phyloP scores from a whole-genome alignment of 1,140 invertebrate genomes.

The Dufourea novaeangliae region DNA sequence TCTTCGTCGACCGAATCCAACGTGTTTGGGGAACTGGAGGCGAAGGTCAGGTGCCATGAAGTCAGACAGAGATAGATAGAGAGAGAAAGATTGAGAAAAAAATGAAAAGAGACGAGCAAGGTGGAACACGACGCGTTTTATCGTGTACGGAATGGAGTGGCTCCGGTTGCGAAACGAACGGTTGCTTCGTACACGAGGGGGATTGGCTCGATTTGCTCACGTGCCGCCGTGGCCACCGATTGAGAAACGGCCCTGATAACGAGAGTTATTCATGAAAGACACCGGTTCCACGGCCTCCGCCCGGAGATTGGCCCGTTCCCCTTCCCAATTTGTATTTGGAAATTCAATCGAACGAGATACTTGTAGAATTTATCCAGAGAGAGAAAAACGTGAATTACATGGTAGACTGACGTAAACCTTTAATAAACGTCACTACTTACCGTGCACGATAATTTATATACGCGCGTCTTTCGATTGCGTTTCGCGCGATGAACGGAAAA shows the following conservation, averaged over 20 bases:
- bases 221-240: conserved; percentile 40
- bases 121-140: conserved; percentile 36
- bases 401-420: no score
- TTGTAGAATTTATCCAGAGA: no score
- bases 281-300: neutral
- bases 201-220: conserved; percentile 49
- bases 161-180: conserved; percentile 46
- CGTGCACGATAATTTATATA: no score
- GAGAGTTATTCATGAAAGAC: conserved; percentile 29
- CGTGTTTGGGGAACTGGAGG: conserved; percentile 23
- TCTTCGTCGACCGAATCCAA: conserved; percentile 29
- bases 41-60: conserved; percentile 39
- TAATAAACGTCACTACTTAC: no score
- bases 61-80: no score
- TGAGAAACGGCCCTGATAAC: conserved; percentile 54
- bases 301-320: neutral
- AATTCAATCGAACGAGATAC: neutral
- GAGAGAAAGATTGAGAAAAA: no score
- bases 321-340: neutral
- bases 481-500: no score
- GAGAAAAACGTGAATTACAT: no score
- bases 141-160: conserved; percentile 17
- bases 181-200: conserved; percentile 36
- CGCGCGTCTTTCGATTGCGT: no score
- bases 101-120: neutral